Conservation (phyloP, 1,140 invertebrate species). For the Dryas iulia region DNA sequence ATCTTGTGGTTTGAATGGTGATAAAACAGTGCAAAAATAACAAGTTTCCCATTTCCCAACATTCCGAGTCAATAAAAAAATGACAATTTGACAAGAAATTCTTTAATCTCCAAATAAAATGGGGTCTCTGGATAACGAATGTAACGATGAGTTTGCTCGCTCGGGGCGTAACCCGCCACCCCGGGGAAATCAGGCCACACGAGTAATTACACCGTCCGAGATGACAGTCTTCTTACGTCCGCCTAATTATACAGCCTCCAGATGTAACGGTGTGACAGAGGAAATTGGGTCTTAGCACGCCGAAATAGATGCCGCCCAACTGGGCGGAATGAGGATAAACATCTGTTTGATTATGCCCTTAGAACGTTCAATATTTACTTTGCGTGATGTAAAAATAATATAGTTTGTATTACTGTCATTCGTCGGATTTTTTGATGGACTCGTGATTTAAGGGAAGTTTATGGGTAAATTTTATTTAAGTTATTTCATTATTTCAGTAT, state of each 20-base stretch:
- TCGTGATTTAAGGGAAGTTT: background rate
- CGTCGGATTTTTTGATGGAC: background rate
- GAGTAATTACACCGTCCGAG: slow-evolving; percentile 8
- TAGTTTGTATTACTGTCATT: background rate
- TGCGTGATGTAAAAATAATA: background rate
- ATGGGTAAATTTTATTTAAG: background rate
- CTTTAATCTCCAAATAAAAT: background rate
- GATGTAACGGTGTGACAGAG: background rate
- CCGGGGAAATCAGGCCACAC: slow-evolving; percentile 15
- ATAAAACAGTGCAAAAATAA: too few relatives aligned
- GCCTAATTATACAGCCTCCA: slow-evolving; percentile 7
- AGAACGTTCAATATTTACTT: background rate
- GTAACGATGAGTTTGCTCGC: slow-evolving; percentile 13
- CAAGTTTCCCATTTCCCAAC: too few relatives aligned
- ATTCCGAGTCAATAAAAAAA: too few relatives aligned
- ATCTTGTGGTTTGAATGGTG: too few relatives aligned
- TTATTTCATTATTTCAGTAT: too few relatives aligned
- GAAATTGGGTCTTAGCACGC: background rate
- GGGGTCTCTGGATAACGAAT: background rate
- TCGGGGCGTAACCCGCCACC: background rate
- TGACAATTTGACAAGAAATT: background rate
- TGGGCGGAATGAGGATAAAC: background rate
- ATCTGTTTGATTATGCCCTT: background rate
- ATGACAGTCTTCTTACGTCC: slow-evolving; percentile 13
- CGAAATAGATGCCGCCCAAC: background rate